These are phyloP conservation scores for Meganola albula DNA, from an alignment of 2,888 invertebrate genomes.

Conservation along the genomic window DNA sequence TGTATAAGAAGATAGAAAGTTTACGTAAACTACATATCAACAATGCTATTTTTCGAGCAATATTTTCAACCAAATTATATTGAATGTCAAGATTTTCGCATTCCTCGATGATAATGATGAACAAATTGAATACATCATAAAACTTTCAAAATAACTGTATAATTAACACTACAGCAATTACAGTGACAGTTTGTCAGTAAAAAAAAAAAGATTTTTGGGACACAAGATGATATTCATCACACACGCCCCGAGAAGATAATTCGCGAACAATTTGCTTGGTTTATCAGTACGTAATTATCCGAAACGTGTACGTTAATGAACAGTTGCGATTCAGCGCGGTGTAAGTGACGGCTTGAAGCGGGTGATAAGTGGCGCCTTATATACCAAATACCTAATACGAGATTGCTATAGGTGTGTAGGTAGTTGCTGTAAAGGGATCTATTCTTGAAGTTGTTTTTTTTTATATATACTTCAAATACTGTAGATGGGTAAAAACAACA, in stretches of 20 bases:
- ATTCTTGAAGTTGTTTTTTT: too few relatives aligned
- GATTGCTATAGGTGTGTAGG: too few relatives aligned
- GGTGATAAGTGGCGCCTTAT: too few relatives aligned
- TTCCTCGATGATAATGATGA: conserved; percentile 30
- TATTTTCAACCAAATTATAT: conserved; percentile 32
- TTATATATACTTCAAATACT: too few relatives aligned
- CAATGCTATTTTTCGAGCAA: too few relatives aligned
- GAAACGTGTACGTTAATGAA: conserved; percentile 68
- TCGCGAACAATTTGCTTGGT: conserved; percentile 71
- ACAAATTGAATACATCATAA: conserved; percentile 44
- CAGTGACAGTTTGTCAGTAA: conserved; percentile 42
- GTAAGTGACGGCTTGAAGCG: conserved; percentile 35
- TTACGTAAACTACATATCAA: too few relatives aligned
- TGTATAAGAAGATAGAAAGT: too few relatives aligned
- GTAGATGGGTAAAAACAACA: too few relatives aligned
- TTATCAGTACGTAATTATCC: conserved; percentile 74
- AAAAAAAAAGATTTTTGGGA: conserved; percentile 45
- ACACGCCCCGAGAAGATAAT: conserved; percentile 52
- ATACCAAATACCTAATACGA: too few relatives aligned
- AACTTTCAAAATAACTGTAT: conserved; percentile 41
- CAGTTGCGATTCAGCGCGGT: conserved; percentile 50
- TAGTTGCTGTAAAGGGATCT: too few relatives aligned
- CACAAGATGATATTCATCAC: conserved; percentile 61
- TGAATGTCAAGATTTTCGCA: conserved; percentile 31
- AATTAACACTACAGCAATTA: conserved; percentile 45